Evolutionary conservation across 92 coral and sea anemone genomes (phyloP).

Genomic region (Hydrozoanthus gracilis): DNA sequence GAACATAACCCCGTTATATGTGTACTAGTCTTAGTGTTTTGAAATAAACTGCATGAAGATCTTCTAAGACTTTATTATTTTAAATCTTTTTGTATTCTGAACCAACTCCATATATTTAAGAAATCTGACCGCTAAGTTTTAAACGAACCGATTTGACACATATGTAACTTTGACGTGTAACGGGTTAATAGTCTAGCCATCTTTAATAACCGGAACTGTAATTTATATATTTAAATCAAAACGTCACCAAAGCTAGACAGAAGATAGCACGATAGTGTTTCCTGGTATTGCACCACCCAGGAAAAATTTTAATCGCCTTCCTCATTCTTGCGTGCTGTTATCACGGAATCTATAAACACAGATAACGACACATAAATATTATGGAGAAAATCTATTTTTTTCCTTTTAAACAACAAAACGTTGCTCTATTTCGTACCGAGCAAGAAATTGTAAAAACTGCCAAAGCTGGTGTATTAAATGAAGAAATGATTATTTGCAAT

Average conservation of each 20-base stretch:
- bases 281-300: slow-evolving; percentile 6
- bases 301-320: no score
- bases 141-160: not conserved
- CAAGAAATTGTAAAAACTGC: no score
- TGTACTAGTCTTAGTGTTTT: not conserved
- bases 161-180: not conserved
- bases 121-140: not conserved
- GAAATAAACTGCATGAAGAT: not conserved
- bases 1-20: not conserved
- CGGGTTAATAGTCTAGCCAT: no score
- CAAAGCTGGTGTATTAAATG: no score
- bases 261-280: not conserved
- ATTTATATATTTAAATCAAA: not conserved
- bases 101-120: not conserved
- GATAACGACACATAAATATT: no score
- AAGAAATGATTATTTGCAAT: no score
- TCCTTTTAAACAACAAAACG: no score
- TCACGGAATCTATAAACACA: no score
- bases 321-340: no score
- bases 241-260: not conserved
- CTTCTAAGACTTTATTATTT: not conserved
- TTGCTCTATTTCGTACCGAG: no score
- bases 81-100: not conserved
- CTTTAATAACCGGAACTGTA: not conserved
- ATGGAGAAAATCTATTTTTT: no score